phyloP scores from a whole-genome alignment of 1,140 invertebrate species.

The Zaprionus vittiger region DNA sequence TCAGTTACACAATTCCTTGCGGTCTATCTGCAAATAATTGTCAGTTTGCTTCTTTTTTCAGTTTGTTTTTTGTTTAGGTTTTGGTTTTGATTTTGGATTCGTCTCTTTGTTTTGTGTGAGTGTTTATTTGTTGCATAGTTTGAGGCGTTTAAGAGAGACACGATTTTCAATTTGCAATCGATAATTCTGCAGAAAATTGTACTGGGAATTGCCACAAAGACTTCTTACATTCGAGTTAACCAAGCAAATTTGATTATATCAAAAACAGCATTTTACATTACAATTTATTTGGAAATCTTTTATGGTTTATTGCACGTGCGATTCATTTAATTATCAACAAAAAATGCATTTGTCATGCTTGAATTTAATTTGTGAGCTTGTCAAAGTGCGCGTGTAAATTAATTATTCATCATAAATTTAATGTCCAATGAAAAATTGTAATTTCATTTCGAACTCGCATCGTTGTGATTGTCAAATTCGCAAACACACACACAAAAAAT shows the following conservation, averaged over 20 bases:
- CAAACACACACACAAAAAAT: too few species aligned
- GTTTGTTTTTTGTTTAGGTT: constrained; percentile 12
- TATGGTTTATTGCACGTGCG: background rate
- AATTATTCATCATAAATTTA: background rate
- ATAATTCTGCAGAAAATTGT: background rate
- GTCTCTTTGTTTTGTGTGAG: constrained; percentile 6
- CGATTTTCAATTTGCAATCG: constrained; percentile 2
- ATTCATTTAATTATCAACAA: background rate
- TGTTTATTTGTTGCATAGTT: constrained; percentile 9
- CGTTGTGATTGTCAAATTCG: background rate
- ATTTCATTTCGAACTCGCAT: background rate
- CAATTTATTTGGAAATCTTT: background rate
- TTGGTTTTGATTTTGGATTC: constrained; percentile 8
- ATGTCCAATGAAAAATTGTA: too few species aligned
- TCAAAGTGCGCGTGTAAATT: background rate
- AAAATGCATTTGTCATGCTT: background rate
- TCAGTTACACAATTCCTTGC: constrained; percentile 59
- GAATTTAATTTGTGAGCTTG: background rate
- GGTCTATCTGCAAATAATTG: constrained; percentile 60
- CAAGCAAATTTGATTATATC: background rate
- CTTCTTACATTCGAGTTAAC: background rate
- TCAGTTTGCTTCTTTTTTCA: constrained; percentile 38
- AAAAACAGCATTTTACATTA: background rate
- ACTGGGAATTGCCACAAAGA: background rate
- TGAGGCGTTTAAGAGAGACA: constrained; percentile 4